Percentiles rank a stretch among this genome's conserved stretches.
Evolutionary conservation across 2,113 vertebrate species (phyloP).

Genomic region (Eleginops maclovinus): DNA sequence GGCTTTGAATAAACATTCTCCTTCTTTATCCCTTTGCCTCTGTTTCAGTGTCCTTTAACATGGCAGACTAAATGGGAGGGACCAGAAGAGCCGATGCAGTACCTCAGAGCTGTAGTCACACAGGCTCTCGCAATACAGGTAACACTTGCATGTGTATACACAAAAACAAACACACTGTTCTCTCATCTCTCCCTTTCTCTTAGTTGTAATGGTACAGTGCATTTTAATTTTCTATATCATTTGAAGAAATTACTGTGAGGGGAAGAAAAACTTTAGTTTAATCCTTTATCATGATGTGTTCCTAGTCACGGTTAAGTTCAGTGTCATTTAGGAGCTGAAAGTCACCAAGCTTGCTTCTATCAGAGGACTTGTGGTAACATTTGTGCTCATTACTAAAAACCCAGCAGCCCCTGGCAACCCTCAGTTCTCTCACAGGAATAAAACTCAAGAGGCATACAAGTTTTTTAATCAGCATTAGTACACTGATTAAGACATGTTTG

Average conservation of each 20-base stretch:
- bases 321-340: background rate
- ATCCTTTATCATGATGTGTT: background rate
- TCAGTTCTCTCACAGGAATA: slow-evolving; percentile 1
- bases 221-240: background rate
- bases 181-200: background rate
- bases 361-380: background rate
- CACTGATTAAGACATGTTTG: slow-evolving; percentile 43
- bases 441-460: slow-evolving; percentile 21
- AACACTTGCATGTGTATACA: slow-evolving; percentile 23
- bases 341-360: background rate
- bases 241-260: background rate
- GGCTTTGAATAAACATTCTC: background rate
- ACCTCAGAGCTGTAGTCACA: slow-evolving; percentile 91
- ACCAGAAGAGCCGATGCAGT: slow-evolving; percentile 96
- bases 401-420: slow-evolving; percentile 9
- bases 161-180: background rate
- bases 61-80: slow-evolving; percentile 99
- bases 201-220: background rate
- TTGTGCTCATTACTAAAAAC: slow-evolving; percentile 1
- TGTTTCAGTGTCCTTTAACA: slow-evolving; percentile 89
- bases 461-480: slow-evolving; percentile 33
- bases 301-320: background rate
- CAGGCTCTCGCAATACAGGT: slow-evolving; percentile 94
- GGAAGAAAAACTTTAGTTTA: background rate
- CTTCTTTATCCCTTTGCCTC: slow-evolving; percentile 3